These are phyloP conservation scores for Corythaixoides concolor DNA, from an alignment of 2,113 vertebrate genomes.

Conservation along the genomic window DNA sequence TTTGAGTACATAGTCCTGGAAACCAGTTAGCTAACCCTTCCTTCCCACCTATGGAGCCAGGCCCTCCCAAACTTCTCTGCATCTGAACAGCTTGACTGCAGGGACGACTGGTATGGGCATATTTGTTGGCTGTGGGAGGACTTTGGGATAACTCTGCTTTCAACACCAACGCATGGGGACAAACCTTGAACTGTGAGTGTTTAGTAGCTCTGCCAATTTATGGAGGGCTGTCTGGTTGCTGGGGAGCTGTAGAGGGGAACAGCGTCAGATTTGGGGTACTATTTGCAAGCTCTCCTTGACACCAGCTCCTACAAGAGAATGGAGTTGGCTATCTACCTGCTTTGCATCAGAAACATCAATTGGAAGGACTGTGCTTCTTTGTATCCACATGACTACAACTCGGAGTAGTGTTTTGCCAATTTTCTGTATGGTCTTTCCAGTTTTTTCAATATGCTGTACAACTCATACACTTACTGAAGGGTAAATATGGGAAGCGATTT, in stretches of 20 bases:
- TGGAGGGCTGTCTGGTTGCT: neutral
- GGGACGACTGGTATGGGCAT: rapidly evolving
- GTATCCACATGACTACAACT: neutral
- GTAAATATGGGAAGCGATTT: neutral
- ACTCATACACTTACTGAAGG: neutral
- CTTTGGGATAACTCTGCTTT: neutral
- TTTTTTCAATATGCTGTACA: neutral
- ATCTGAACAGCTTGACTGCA: neutral
- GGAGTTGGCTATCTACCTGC: neutral
- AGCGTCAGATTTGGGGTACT: neutral
- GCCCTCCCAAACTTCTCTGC: rapidly evolving
- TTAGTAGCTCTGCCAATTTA: neutral
- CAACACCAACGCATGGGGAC: neutral
- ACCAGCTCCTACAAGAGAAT: neutral
- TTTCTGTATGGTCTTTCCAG: neutral
- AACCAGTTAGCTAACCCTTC: neutral
- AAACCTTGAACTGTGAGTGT: neutral
- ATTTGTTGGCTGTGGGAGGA: neutral
- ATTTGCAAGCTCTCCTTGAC: neutral
- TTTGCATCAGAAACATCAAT: neutral
- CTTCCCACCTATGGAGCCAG: neutral
- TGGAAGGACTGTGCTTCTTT: neutral
- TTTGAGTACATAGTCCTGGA: neutral
- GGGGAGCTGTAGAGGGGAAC: neutral
- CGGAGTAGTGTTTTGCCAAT: neutral